phyloP scores from a whole-genome alignment of 2,113 vertebrate genomes.

The Rhombomys opimus region DNA sequence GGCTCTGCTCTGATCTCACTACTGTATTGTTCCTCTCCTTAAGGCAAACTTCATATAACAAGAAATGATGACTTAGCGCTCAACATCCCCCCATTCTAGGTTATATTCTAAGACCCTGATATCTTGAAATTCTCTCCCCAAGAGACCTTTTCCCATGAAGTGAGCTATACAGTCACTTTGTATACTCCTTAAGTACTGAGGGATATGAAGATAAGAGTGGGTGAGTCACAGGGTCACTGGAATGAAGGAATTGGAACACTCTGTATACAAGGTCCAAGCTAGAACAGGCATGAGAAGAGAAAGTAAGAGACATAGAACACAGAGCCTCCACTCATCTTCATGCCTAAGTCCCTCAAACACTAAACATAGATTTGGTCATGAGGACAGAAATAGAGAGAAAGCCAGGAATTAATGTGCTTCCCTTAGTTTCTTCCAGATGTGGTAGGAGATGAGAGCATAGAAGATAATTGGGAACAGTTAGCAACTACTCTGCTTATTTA shows the following conservation, averaged over 20 bases:
- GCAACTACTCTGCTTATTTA: not conserved
- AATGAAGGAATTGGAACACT: not conserved
- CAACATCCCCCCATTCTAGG: not conserved
- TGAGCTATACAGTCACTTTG: not conserved
- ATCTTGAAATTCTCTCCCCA: not conserved
- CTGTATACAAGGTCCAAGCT: not conserved
- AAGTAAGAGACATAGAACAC: not conserved
- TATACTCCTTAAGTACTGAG: not conserved
- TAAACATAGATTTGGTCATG: not conserved
- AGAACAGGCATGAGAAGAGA: not conserved
- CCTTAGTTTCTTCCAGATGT: not conserved
- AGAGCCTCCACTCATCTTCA: not conserved
- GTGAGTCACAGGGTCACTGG: not conserved
- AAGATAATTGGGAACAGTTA: not conserved
- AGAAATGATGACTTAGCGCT: not conserved
- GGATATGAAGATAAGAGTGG: not conserved
- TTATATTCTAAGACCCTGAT: not conserved
- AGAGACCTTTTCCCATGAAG: not conserved
- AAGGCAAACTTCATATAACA: not conserved
- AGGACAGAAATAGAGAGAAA: not conserved
- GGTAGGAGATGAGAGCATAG: not conserved
- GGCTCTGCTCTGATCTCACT: not conserved
- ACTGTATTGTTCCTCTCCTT: not conserved
- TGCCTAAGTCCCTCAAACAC: not conserved
- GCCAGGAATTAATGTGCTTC: not conserved